Evolutionary conservation across 2,888 invertebrate genomes (phyloP), one percentile per base, ranked within the genome.

Genomic region (Exocentrus adspersus): DNA sequence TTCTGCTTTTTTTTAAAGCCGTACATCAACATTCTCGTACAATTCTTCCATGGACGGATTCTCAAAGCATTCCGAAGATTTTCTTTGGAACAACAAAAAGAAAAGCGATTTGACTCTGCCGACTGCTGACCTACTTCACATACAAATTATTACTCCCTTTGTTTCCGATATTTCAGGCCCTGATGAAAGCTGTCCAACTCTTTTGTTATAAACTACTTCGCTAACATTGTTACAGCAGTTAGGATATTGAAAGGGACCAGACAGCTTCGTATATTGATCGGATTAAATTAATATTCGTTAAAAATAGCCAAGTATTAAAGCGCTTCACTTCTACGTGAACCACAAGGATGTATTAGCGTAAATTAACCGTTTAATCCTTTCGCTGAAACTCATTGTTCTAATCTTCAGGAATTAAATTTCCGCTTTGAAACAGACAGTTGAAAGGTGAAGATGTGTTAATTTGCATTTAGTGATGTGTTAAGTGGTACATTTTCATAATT

Each of bases 241-340:
- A 37, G 14, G n/a, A 12, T 37, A 37, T 37, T n/a, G 37, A 37
- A 37, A 12, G 37, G 5, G 37, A n/a, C 14, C 37, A 12, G 37
- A 14, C 37, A 37, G 37, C 37, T 37, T n/a, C n/a, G 12, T n/a
- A 14, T 12, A 12, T 12, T 37, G 24, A 14, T 24, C 7, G n/a
- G 16, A 43, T 10, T 19, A 16, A 24, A 46, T 24, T 46, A 46
- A n/a, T 21, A 6, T 21, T 5, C 10, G 9, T 32, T 51, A 19
- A 21, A 52, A 53, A 57, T 57, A 46, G 46, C 57, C 17, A 57
- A 57, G 57, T 57, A 57, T 46, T 28, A 57, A 46, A 57, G 20
- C 46, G 19, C 51, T 19, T 57, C 24, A 19, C n/a, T 43, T 43
- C 5, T 43, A 42, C 28, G 10, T 14, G 41, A n/a, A n/a, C 46